Conservation (phyloP, 2,113 vertebrate genomes). For the Cisticola juncidis region DNA sequence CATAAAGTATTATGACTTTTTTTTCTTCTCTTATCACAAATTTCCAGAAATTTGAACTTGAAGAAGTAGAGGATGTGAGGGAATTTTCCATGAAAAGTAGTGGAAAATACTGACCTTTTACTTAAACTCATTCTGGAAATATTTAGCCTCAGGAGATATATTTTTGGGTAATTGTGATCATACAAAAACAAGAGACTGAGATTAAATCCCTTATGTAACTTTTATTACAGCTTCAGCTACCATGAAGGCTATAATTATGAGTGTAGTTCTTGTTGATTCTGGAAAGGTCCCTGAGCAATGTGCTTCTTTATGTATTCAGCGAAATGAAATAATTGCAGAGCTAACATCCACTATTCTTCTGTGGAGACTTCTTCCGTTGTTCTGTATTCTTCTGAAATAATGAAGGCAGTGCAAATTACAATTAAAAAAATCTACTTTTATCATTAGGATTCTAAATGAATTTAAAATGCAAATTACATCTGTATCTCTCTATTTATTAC, state of each 20-base stretch:
- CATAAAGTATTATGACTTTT: background rate
- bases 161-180: slow-evolving; percentile 34
- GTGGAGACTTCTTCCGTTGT: background rate
- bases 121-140: background rate
- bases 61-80: background rate
- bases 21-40: background rate
- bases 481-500: background rate
- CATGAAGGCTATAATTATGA: slow-evolving; percentile 37
- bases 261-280: slow-evolving; percentile 15
- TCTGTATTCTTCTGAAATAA: background rate
- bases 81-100: background rate
- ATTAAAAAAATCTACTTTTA: background rate
- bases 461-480: background rate
- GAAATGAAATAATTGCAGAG: slow-evolving; percentile 54
- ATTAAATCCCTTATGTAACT: slow-evolving; percentile 43
- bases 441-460: background rate
- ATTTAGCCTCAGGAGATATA: background rate
- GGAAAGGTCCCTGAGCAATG: slow-evolving; percentile 28
- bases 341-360: background rate
- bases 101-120: slow-evolving; percentile 10
- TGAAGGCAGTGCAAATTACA: background rate
- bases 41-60: background rate
- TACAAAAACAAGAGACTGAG: background rate
- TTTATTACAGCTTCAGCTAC: slow-evolving; percentile 26
- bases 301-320: slow-evolving; percentile 19